phyloP scores from a whole-genome alignment of 2,113 vertebrate genomes.

The Psammodynastes pulverulentus region DNA sequence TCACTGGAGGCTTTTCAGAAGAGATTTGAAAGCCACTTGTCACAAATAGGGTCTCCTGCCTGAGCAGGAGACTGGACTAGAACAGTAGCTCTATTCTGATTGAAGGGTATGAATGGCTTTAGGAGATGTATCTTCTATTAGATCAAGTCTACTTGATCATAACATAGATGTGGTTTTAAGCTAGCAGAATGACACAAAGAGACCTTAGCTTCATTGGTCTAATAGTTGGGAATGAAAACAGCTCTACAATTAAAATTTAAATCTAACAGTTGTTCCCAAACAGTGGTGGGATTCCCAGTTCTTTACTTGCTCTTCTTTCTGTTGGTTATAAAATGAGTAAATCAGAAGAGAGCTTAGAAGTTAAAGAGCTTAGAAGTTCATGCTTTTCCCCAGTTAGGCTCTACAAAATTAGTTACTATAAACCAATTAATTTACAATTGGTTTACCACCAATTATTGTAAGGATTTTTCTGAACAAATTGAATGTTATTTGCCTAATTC shows the following conservation, averaged over 20 bases:
- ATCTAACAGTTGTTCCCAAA: neutral
- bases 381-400: neutral
- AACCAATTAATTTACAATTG: neutral
- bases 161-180: neutral
- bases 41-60: neutral
- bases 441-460: neutral
- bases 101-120: neutral
- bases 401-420: neutral
- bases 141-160: neutral
- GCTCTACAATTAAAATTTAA: neutral
- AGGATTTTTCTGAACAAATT: neutral
- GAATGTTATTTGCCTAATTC: neutral
- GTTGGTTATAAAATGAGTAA: neutral
- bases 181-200: neutral
- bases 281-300: no score
- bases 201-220: neutral
- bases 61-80: neutral
- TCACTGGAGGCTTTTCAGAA: neutral
- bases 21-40: neutral
- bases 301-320: neutral
- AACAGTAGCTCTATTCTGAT: no score
- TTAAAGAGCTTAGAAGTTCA: neutral
- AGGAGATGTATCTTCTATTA: neutral
- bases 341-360: neutral
- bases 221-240: no score